Conservation (phyloP, 2,888 invertebrate genomes). For the Rhimphoctona megacephalus region DNA sequence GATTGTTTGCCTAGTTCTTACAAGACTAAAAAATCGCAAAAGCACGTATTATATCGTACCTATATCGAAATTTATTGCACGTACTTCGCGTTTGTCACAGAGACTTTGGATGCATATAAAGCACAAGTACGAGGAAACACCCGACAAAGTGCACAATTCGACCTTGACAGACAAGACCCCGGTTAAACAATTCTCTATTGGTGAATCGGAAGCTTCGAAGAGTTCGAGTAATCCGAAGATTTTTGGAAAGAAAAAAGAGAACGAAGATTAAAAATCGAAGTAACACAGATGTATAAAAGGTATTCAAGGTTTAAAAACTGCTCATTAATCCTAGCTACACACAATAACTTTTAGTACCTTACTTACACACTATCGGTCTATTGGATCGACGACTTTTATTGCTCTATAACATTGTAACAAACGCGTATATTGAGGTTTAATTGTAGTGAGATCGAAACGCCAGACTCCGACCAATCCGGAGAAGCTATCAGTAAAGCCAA, state of each 20-base stretch:
- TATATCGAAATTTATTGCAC: constrained; percentile 36
- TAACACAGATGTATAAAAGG: neutral
- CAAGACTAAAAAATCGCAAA: constrained; percentile 4
- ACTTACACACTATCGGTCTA: too few relatives aligned
- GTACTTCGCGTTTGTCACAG: constrained; percentile 66
- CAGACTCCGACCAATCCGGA: too few relatives aligned
- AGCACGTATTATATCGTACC: constrained; percentile 7
- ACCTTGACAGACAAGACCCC: constrained; percentile 19
- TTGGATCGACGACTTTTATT: too few relatives aligned
- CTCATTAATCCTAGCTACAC: too few relatives aligned
- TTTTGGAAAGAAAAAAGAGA: neutral
- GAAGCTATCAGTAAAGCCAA: too few relatives aligned
- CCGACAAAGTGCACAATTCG: constrained; percentile 42
- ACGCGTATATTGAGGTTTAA: too few relatives aligned
- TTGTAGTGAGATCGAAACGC: too few relatives aligned
- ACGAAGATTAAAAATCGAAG: constrained; percentile 3
- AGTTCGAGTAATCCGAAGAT: constrained; percentile 7
- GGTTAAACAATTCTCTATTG: constrained; percentile 6
- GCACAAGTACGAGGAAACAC: constrained; percentile 71
- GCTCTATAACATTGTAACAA: too few relatives aligned
- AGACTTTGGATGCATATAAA: constrained; percentile 78
- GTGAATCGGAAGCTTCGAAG: neutral
- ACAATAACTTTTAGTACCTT: too few relatives aligned
- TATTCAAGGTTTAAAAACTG: neutral
- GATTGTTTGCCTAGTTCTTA: neutral